Percentiles rank a stretch among this genome's conserved stretches.
These are phyloP conservation scores for Drosophila buzzatii DNA, from an alignment of 2,888 invertebrate genomes.

Conservation along the genomic window DNA sequence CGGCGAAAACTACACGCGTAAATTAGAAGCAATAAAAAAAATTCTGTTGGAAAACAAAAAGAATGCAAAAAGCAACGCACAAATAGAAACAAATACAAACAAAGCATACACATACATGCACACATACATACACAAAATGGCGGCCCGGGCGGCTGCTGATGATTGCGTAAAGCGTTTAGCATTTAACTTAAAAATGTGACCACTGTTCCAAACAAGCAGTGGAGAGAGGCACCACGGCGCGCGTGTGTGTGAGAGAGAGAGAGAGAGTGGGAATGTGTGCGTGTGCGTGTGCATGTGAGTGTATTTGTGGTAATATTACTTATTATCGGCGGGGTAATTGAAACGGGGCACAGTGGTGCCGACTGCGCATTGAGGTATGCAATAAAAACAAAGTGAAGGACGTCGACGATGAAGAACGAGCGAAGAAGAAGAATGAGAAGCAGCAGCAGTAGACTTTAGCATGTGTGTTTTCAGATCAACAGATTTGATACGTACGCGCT, in stretches of 20 bases:
- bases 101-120: slow-evolving; percentile 6
- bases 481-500: slow-evolving; percentile 36
- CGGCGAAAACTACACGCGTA: slow-evolving; percentile 65
- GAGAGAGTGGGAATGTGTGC: neutral
- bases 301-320: slow-evolving; percentile 9
- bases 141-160: slow-evolving; percentile 42
- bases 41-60: slow-evolving; percentile 15
- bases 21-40: slow-evolving; percentile 61
- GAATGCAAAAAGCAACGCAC: slow-evolving; percentile 18
- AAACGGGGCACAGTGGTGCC: slow-evolving; percentile 11
- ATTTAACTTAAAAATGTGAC: slow-evolving; percentile 48
- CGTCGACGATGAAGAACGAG: slow-evolving; percentile 25
- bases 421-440: neutral
- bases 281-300: neutral
- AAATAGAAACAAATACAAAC: slow-evolving; percentile 17
- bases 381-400: slow-evolving; percentile 54
- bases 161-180: slow-evolving; percentile 58
- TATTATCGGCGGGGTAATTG: slow-evolving; percentile 28
- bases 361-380: slow-evolving; percentile 60
- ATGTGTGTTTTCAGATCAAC: slow-evolving; percentile 22
- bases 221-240: neutral
- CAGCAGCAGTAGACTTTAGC: neutral
- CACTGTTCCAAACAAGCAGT: neutral
- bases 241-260: neutral
- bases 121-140: slow-evolving; percentile 25